Conservation (phyloP, 2,113 vertebrate genomes). For the Columbina picui region DNA sequence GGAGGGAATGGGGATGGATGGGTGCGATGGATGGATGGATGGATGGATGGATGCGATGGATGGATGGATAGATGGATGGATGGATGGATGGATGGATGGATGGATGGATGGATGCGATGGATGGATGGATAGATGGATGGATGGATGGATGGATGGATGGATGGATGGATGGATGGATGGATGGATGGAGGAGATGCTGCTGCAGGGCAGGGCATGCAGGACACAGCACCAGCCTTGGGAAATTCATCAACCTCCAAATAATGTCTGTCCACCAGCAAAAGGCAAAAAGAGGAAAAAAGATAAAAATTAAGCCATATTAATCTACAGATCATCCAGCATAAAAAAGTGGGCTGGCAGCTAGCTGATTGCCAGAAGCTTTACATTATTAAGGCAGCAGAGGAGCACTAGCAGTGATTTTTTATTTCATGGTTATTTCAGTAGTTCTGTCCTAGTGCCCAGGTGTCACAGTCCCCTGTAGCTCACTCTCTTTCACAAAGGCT, state of each 20-base stretch:
- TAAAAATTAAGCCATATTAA: neutral
- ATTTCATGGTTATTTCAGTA: neutral
- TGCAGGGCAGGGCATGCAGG: fast-evolving
- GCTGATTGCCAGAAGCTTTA: neutral
- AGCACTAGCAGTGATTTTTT: neutral
- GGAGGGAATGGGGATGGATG: neutral
- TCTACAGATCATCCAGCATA: neutral
- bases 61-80: neutral
- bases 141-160: neutral
- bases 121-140: neutral
- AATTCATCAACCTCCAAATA: neutral
- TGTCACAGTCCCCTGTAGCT: neutral
- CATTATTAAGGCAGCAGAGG: neutral
- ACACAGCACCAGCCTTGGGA: neutral
- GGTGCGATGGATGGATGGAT: too few relatives aligned
- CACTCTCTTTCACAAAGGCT: neutral
- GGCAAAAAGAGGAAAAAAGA: neutral
- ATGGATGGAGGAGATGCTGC: neutral
- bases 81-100: neutral
- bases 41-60: too few relatives aligned
- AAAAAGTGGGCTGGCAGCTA: neutral
- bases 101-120: too few relatives aligned
- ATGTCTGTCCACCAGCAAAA: neutral
- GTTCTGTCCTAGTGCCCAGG: neutral
- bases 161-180: neutral